These are phyloP conservation scores for Bubo scandiacus DNA, from an alignment of 2,113 vertebrate species.

Conservation along the genomic window DNA sequence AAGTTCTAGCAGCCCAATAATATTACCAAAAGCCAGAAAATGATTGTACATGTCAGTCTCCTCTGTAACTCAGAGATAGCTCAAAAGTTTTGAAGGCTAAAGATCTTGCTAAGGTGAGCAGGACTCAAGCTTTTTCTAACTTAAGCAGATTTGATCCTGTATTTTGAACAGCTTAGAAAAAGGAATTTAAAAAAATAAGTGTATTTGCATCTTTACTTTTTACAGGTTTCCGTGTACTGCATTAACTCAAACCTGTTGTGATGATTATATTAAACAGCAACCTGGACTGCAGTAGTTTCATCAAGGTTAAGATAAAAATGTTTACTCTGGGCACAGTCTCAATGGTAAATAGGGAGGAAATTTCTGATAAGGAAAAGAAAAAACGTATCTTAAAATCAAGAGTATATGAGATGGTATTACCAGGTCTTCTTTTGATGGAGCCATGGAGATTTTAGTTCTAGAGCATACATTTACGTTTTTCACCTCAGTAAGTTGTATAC, in stretches of 20 bases:
- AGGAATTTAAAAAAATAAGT: not conserved
- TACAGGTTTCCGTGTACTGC: not conserved
- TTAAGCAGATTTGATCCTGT: not conserved
- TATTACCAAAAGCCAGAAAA: not conserved
- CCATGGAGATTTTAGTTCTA: not conserved
- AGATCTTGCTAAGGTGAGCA: not conserved
- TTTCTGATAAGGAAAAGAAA: not conserved
- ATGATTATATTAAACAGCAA: not conserved
- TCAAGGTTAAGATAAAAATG: not conserved
- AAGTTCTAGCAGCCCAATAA: not conserved
- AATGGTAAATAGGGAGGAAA: not conserved
- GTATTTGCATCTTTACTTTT: not conserved
- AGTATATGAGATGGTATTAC: not conserved
- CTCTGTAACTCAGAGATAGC: not conserved
- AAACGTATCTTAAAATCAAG: not conserved
- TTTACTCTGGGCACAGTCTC: not conserved
- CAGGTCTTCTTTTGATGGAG: not conserved
- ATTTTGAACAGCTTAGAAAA: not conserved
- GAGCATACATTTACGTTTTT: constrained; percentile 41
- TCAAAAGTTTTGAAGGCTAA: not conserved
- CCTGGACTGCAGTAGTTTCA: not conserved
- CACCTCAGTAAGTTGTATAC: constrained; percentile 48
- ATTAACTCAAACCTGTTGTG: not conserved
- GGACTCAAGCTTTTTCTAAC: not conserved
- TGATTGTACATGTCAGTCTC: not conserved